phyloP scores from a whole-genome alignment of 92 coral and sea anemone genomes.

The Heteractis magnifica region DNA sequence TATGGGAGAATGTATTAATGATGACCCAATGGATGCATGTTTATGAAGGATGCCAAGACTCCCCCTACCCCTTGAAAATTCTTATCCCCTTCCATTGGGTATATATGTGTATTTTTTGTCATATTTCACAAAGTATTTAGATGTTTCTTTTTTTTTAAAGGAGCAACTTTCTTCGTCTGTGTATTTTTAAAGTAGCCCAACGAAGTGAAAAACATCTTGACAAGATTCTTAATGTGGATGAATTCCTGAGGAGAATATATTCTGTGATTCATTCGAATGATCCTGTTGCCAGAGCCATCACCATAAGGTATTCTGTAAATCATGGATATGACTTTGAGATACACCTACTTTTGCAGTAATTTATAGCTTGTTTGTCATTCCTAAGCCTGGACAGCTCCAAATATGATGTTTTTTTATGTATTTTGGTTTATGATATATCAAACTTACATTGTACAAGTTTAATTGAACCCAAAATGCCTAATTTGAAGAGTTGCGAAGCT shows the following conservation, averaged over 20 bases:
- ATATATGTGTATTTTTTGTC: too few species aligned
- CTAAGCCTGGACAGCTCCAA: too few species aligned
- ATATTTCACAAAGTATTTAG: background rate
- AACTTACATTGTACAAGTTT: too few species aligned
- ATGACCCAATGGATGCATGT: too few species aligned
- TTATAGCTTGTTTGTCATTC: background rate
- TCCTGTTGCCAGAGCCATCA: conserved; percentile 98
- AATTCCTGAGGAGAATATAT: conserved; percentile 85
- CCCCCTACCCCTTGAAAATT: background rate
- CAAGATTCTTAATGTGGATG: conserved; percentile 90
- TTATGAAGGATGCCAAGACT: background rate
- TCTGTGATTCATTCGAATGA: conserved; percentile 96
- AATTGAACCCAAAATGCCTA: too few species aligned
- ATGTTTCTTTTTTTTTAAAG: conserved; percentile 35
- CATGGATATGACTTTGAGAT: background rate
- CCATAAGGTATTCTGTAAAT: conserved; percentile 67
- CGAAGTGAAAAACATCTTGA: conserved; percentile 93
- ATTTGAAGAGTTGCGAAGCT: too few species aligned
- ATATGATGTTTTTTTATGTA: too few species aligned
- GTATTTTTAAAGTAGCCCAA: conserved; percentile 89
- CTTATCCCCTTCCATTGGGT: background rate
- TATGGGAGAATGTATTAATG: too few species aligned
- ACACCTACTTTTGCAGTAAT: background rate
- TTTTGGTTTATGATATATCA: too few species aligned
- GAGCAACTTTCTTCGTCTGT: conserved; percentile 89